Conservation (phyloP, 2,888 invertebrate species). For the Taphrorychus bicolor region DNA sequence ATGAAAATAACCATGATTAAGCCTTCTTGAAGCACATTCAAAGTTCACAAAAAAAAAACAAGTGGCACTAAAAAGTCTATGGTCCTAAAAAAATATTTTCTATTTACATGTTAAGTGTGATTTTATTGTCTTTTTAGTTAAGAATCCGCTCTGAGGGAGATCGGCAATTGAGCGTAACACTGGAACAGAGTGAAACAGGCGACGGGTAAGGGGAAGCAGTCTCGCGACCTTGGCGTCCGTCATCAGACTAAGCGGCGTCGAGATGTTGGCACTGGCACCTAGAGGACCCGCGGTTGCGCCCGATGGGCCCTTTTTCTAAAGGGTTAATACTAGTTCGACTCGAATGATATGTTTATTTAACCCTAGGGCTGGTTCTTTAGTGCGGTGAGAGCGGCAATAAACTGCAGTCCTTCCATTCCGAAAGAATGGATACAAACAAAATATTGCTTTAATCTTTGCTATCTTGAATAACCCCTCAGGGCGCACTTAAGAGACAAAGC, state of each 20-base stretch:
- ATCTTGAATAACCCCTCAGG: too few relatives aligned
- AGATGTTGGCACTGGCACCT: conserved; percentile 51
- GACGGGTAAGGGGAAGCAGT: conserved; percentile 32
- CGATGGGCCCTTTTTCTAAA: conserved; percentile 21
- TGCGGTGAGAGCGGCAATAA: background rate
- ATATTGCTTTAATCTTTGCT: too few relatives aligned
- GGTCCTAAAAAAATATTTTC: background rate
- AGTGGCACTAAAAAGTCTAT: background rate
- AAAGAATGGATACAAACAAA: background rate
- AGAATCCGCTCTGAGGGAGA: background rate
- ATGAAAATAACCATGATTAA: conserved; percentile 1
- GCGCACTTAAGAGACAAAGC: too few relatives aligned
- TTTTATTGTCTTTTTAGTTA: background rate
- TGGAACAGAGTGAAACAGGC: conserved; percentile 14
- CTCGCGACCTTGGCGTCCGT: conserved; percentile 56
- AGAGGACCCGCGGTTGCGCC: conserved; percentile 54
- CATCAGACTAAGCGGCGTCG: conserved; percentile 59
- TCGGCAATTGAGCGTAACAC: conserved; percentile 25
- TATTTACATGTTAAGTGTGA: background rate
- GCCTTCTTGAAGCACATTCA: background rate
- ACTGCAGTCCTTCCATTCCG: too few relatives aligned
- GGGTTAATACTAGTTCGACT: conserved; percentile 26
- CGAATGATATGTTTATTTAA: background rate
- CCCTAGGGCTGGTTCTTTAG: background rate
- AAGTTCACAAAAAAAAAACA: background rate